These are phyloP conservation scores for Cricetomys ansorgei DNA, from an alignment of 2,113 vertebrate species.

Conservation along the genomic window DNA sequence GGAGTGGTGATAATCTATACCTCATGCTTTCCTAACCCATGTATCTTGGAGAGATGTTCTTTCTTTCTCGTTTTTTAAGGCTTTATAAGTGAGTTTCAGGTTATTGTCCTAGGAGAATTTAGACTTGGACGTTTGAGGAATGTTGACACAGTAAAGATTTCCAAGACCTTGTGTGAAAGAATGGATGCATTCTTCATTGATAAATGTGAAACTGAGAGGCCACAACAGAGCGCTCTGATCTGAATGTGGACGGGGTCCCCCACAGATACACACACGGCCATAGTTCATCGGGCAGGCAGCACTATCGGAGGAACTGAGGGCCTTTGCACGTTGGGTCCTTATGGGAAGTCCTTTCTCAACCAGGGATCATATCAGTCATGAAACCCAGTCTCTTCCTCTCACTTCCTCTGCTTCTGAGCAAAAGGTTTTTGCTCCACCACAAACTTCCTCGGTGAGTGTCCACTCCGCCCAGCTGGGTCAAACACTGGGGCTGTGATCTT, in stretches of 20 bases:
- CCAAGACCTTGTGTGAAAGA: background rate
- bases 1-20: background rate
- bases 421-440: too few species aligned
- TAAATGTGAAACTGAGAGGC: background rate
- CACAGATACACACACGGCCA: background rate
- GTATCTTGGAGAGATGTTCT: background rate
- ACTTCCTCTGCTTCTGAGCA: background rate
- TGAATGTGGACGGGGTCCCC: background rate
- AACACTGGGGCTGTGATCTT: background rate
- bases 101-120: background rate
- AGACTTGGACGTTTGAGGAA: background rate
- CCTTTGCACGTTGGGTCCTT: accelerated
- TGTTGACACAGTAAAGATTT: background rate
- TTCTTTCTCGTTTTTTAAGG: background rate
- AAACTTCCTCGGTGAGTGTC: too few species aligned
- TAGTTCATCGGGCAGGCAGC: too few species aligned
- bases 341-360: background rate
- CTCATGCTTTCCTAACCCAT: background rate
- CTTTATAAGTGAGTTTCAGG: background rate
- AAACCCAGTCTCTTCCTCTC: background rate
- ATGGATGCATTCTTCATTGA: background rate
- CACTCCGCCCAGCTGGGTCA: background rate
- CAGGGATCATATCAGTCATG: too few species aligned
- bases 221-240: background rate
- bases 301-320: accelerated